phyloP scores from a whole-genome alignment of 1,140 invertebrate species.

The Lethrus apterus region DNA sequence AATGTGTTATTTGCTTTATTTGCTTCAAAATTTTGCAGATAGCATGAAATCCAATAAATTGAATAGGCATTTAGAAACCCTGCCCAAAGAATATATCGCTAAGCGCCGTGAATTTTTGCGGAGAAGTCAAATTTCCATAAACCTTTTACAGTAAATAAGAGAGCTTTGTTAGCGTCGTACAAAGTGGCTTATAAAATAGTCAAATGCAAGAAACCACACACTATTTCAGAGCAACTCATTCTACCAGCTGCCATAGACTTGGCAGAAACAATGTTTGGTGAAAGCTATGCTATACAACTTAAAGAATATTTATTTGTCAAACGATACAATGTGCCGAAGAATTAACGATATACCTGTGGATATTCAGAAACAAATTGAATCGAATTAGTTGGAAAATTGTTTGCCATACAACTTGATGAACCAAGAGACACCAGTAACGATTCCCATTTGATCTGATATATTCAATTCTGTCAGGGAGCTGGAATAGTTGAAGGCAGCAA shows the following conservation, averaged over 20 bases:
- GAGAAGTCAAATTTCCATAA: no score
- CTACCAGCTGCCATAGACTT: slow-evolving; percentile 31
- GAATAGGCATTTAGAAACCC: slow-evolving; percentile 2
- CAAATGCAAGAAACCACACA: slow-evolving; percentile 29
- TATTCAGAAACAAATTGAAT: slow-evolving; percentile 23
- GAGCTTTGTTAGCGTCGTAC: slow-evolving; percentile 20
- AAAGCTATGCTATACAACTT: slow-evolving; percentile 27
- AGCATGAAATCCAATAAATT: slow-evolving; percentile 1
- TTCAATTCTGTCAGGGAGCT: slow-evolving; percentile 4
- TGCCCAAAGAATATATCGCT: slow-evolving; percentile 3
- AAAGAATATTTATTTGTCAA: slow-evolving; percentile 28
- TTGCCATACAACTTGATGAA: slow-evolving; percentile 13
- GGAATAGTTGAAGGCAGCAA: no score
- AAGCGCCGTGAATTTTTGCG: no score
- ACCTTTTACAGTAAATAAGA: no score
- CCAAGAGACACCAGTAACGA: slow-evolving; percentile 9
- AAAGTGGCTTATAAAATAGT: slow-evolving; percentile 25
- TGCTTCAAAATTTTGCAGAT: background rate
- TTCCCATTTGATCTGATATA: slow-evolving; percentile 10
- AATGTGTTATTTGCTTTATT: slow-evolving; percentile 6
- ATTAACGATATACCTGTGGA: slow-evolving; percentile 29
- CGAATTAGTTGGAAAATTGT: slow-evolving; percentile 15
- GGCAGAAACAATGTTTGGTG: slow-evolving; percentile 23
- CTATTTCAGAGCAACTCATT: slow-evolving; percentile 24
- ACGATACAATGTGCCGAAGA: slow-evolving; percentile 29